Base-by-base conservation (phyloP, 2,113 vertebrate species). In the Gambusia affinis region DNA sequence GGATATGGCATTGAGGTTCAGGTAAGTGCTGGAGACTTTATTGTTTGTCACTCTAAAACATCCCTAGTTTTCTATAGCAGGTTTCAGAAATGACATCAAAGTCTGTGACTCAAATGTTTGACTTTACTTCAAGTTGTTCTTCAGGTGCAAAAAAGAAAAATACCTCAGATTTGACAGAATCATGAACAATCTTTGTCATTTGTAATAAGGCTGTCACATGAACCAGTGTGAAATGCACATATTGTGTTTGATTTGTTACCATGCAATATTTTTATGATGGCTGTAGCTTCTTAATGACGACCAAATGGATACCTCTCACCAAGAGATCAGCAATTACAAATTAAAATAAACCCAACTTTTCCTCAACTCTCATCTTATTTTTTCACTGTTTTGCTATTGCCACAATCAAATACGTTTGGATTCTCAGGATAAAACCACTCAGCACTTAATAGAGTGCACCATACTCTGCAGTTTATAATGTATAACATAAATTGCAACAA, bases 1-100 rank as follows among this genome's bases (percentile, higher is more conserved):
- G 97, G 98, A 84, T 98, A 97, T 0, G 98, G 97, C 0, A 96
- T 99, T 42, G 97, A 99, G 91, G 95, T 99, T 89, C 97, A 98
- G 97, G 98, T 99, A 74, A 95, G 94, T 90, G 87, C 78, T 60
- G 14, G 39, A 69, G 12, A 24, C n/a, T 79, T 39, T 64, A 14
- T 67, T 62, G 28, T 66, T 28, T n/a, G 35, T 62, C 24, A 15
- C 27, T 54, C 47, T 17, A 35, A 60, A 70, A 44, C 4, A 14
- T 60, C 63, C n/a, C 27, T 19, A 75, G 29, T 31, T 69, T 19
- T 66, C 12, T 73, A 22, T 60, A 15, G 5, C 1, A 19, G 28
- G 60, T 67, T 72, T 24, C 51, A 57, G 51, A 24, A 17, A 57
- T 24, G 7, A n/a, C 51, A 22, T 10, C 51, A 57, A 57, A 57